These are phyloP conservation scores for Stenchaetothrips biformis DNA, from an alignment of 2,888 invertebrate species.

Conservation along the genomic window DNA sequence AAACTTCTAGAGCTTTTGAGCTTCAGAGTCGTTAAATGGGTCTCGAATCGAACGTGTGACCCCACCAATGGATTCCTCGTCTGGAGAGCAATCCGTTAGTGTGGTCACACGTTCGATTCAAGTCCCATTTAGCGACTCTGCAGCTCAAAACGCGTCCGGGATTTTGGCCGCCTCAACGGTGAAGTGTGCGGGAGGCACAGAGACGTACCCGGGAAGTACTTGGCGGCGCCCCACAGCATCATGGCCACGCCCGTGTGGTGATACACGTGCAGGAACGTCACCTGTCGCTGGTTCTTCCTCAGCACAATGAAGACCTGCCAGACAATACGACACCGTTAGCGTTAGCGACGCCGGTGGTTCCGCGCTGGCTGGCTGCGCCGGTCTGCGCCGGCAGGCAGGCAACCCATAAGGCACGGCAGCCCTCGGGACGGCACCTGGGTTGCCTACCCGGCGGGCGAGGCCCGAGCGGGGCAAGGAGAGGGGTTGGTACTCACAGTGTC, in stretches of 20 bases:
- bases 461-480: neutral
- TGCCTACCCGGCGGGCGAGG: neutral
- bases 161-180: no score
- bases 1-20: no score
- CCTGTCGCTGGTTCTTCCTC: constrained; percentile 1
- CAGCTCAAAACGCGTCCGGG: no score
- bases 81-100: no score
- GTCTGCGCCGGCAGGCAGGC: neutral
- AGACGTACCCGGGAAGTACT: neutral
- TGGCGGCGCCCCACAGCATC: neutral
- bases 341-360: no score
- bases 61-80: no score
- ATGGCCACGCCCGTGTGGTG: constrained; percentile 2
- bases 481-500: constrained; percentile 51
- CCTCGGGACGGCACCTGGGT: neutral
- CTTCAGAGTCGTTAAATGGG: no score
- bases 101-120: no score
- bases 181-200: no score
- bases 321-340: neutral
- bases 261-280: constrained; percentile 22
- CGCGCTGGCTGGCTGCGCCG: neutral
- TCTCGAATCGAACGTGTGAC: no score
- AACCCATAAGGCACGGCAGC: neutral
- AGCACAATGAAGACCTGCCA: constrained; percentile 19
- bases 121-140: no score